These are phyloP conservation scores for Sitta carolinensis DNA, from an alignment of 2,797 vertebrate species.

Conservation along the genomic window DNA sequence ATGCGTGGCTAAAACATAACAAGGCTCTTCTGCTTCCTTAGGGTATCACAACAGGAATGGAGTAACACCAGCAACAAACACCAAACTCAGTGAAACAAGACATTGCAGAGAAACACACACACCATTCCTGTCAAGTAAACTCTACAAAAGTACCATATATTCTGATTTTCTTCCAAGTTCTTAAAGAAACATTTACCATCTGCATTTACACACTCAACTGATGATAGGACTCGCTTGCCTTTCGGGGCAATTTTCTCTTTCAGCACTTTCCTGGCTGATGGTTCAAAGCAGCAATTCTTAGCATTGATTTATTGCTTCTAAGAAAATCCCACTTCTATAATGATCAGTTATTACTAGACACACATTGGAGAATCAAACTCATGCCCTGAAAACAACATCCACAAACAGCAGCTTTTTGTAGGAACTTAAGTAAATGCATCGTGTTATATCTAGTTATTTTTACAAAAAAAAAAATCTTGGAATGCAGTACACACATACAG, in stretches of 20 bases:
- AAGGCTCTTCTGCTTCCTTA: not conserved
- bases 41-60: not conserved
- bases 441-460: not conserved
- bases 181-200: not conserved
- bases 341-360: not conserved
- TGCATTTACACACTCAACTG: not conserved
- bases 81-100: not conserved
- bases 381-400: not conserved
- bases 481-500: accelerated
- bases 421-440: not conserved
- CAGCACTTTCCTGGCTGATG: not conserved
- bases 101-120: not conserved
- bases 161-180: not conserved
- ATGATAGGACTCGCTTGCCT: not conserved
- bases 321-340: not conserved
- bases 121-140: not conserved
- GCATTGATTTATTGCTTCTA: not conserved
- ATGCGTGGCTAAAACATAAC: not conserved
- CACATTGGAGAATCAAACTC: not conserved
- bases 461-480: not conserved
- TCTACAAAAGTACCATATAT: not conserved
- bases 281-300: not conserved
- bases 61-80: not conserved
- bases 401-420: not conserved
- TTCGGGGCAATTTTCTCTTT: not conserved